These are phyloP conservation scores for Hemicrepidius hirtus DNA, from an alignment of 2,888 invertebrate species.

Conservation along the genomic window DNA sequence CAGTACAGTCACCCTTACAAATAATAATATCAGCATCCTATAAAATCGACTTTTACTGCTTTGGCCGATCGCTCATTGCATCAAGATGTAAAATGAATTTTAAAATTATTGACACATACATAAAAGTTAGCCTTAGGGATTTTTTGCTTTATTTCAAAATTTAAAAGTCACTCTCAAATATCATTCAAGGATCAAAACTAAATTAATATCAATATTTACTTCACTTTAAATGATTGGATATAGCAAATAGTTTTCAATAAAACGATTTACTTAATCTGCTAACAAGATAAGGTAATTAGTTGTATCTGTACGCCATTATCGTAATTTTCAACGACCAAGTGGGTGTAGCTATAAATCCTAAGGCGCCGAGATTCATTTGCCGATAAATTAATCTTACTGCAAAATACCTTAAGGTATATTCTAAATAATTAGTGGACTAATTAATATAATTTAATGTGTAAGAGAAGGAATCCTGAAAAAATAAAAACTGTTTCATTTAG, in stretches of 20 bases:
- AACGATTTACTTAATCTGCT: constrained; percentile 39
- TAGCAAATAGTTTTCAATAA: constrained; percentile 34
- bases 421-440: constrained; percentile 20
- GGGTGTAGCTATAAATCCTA: constrained; percentile 42
- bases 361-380: constrained; percentile 43
- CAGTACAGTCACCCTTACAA: constrained; percentile 28
- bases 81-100: constrained; percentile 44
- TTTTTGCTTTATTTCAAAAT: constrained; percentile 13
- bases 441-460: constrained; percentile 5
- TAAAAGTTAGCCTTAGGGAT: constrained; percentile 25
- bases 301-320: constrained; percentile 39
- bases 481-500: no score
- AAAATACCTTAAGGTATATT: constrained; percentile 38
- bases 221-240: not conserved
- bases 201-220: not conserved
- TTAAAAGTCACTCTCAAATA: not conserved
- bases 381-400: constrained; percentile 43
- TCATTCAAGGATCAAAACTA: not conserved
- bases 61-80: constrained; percentile 27
- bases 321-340: constrained; percentile 36
- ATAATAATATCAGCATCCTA: constrained; percentile 15
- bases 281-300: constrained; percentile 44
- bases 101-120: constrained; percentile 40
- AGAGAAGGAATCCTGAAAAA: no score
- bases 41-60: constrained; percentile 6